These are phyloP conservation scores for Sturmia bella DNA, from an alignment of 2,888 invertebrate genomes.

Conservation along the genomic window DNA sequence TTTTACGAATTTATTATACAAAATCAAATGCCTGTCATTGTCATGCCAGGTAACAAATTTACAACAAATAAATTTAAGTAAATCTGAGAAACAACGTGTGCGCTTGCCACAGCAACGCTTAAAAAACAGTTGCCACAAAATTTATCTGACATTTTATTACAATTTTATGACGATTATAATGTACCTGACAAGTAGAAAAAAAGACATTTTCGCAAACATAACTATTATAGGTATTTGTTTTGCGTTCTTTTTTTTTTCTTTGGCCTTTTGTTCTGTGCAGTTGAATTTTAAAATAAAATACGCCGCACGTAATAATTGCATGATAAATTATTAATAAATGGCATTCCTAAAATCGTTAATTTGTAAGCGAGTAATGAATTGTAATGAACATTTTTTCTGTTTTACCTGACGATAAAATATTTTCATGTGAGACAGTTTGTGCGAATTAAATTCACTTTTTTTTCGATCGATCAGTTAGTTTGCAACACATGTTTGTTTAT, in stretches of 20 bases:
- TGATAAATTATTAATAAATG: constrained; percentile 57
- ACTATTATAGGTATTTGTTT: no score
- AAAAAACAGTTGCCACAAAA: constrained; percentile 44
- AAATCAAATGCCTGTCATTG: constrained; percentile 55
- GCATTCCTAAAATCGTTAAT: constrained; percentile 58
- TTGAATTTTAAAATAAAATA: constrained; percentile 1
- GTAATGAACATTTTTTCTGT: constrained; percentile 35
- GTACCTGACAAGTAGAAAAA: neutral
- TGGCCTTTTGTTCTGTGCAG: neutral
- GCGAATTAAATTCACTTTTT: neutral
- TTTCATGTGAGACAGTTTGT: neutral
- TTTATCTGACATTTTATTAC: constrained; percentile 57
- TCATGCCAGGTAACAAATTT: constrained; percentile 43
- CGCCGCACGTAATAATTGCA: constrained; percentile 34
- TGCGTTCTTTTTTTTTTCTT: neutral
- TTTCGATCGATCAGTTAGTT: constrained; percentile 14
- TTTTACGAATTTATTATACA: constrained; percentile 42
- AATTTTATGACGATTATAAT: constrained; percentile 41
- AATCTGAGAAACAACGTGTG: constrained; percentile 17
- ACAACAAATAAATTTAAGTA: neutral
- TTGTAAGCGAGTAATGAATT: constrained; percentile 48
- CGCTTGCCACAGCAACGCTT: constrained; percentile 9
- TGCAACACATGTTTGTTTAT: neutral
- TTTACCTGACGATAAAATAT: constrained; percentile 25
- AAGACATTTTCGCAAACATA: constrained; percentile 4